phyloP scores from a whole-genome alignment of 2,113 vertebrate species.

The Colius striatus region DNA sequence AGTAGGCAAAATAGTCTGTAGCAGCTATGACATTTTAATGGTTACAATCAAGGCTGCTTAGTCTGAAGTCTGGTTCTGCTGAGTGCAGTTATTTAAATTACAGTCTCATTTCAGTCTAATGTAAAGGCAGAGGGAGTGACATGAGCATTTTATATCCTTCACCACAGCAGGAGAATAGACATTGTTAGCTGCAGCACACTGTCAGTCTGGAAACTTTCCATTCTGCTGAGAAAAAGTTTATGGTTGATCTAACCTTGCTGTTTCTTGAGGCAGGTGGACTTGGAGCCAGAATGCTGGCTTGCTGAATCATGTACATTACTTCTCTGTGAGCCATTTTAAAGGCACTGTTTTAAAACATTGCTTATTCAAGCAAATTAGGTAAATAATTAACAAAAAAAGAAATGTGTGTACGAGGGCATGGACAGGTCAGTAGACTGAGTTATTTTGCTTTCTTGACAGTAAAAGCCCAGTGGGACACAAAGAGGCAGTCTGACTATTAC shows the following conservation, averaged over 20 bases:
- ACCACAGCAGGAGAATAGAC: background rate
- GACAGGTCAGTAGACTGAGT: background rate
- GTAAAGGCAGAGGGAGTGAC: slow-evolving; percentile 45
- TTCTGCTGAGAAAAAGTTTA: slow-evolving; percentile 48
- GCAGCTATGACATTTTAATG: background rate
- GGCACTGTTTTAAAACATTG: background rate
- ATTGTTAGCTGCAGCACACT: slow-evolving; percentile 48
- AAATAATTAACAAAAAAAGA: slow-evolving; percentile 48
- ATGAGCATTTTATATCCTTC: slow-evolving; percentile 54
- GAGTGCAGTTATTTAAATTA: slow-evolving; percentile 32
- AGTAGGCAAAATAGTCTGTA: background rate
- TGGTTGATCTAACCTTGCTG: background rate
- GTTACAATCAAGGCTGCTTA: background rate
- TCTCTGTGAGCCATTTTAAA: background rate
- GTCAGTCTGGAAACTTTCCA: slow-evolving; percentile 51
- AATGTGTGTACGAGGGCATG: background rate
- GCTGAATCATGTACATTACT: background rate
- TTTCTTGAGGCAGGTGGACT: slow-evolving; percentile 9
- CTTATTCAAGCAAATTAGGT: slow-evolving; percentile 46
- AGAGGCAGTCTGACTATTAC: background rate
- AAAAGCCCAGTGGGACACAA: background rate
- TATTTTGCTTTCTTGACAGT: background rate
- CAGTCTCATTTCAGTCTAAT: slow-evolving; percentile 19
- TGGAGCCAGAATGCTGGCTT: background rate
- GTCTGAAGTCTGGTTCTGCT: background rate